Percentiles rank a stretch among this genome's conserved stretches.
These are phyloP conservation scores for Chrysolophus pictus DNA, from an alignment of 2,797 vertebrate genomes.

Conservation along the genomic window DNA sequence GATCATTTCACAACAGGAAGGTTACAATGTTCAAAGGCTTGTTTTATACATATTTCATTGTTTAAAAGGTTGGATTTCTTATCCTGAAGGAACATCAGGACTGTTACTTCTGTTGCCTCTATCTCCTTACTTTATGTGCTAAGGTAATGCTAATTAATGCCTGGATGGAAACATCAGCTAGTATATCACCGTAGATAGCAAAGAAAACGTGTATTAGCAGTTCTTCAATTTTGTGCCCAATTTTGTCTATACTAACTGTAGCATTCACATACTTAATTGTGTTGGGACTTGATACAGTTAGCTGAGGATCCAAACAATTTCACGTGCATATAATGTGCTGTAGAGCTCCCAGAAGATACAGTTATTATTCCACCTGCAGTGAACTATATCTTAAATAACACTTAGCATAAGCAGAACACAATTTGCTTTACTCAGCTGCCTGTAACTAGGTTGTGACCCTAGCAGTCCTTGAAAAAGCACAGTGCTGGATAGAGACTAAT, in stretches of 20 bases:
- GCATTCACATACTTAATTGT: neutral
- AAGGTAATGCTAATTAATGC: constrained; percentile 69
- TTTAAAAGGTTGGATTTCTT: constrained; percentile 68
- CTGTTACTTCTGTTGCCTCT: constrained; percentile 44
- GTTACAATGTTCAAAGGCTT: constrained; percentile 51
- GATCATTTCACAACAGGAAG: neutral
- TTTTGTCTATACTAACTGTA: neutral
- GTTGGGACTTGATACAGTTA: neutral
- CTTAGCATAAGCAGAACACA: constrained; percentile 11
- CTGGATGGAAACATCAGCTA: constrained; percentile 59
- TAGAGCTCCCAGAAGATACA: neutral
- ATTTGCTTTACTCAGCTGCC: constrained; percentile 13
- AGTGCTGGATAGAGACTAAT: neutral
- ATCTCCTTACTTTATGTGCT: constrained; percentile 53
- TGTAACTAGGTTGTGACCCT: neutral
- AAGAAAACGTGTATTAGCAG: constrained; percentile 2
- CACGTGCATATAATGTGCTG: neutral
- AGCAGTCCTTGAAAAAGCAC: neutral
- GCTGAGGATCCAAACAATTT: neutral
- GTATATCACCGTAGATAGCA: neutral
- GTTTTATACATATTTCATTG: constrained; percentile 70
- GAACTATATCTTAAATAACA: constrained; percentile 44
- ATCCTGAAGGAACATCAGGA: constrained; percentile 67
- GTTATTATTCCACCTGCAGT: neutral
- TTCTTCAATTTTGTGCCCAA: neutral